These are phyloP conservation scores for Octodon degus DNA, from an alignment of 2,113 vertebrate genomes.

Conservation along the genomic window DNA sequence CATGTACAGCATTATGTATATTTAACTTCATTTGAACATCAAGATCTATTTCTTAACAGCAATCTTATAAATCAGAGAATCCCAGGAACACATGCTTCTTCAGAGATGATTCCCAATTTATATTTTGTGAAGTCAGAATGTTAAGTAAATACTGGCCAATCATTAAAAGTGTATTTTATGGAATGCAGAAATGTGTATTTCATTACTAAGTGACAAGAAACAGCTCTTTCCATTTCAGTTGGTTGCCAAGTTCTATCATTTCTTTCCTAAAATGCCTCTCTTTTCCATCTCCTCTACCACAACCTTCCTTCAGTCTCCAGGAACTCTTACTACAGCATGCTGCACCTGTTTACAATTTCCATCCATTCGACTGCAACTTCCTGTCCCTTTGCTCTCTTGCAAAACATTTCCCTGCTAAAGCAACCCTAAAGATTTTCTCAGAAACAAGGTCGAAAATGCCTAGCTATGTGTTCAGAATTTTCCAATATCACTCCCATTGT, in stretches of 20 bases:
- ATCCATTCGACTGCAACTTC: too few species aligned
- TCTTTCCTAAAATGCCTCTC: background rate
- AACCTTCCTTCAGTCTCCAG: background rate
- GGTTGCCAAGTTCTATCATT: background rate
- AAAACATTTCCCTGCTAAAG: background rate
- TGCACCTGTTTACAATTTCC: background rate
- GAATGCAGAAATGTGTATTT: background rate
- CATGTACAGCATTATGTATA: background rate
- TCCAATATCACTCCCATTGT: background rate
- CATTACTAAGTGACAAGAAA: background rate
- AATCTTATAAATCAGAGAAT: background rate
- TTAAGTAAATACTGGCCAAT: background rate
- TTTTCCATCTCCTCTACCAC: background rate
- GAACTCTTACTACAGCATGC: background rate
- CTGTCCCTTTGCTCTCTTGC: background rate
- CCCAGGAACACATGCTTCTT: background rate
- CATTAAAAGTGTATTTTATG: background rate
- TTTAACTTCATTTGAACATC: background rate
- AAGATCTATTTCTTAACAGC: background rate
- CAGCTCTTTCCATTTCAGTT: background rate
- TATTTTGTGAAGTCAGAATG: background rate
- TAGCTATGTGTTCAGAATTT: background rate
- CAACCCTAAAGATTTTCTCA: background rate
- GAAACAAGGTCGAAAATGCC: background rate
- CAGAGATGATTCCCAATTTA: constrained; percentile 2